Evolutionary conservation across 2,113 vertebrate species (phyloP).

Genomic region (Pelobates fuscus): DNA sequence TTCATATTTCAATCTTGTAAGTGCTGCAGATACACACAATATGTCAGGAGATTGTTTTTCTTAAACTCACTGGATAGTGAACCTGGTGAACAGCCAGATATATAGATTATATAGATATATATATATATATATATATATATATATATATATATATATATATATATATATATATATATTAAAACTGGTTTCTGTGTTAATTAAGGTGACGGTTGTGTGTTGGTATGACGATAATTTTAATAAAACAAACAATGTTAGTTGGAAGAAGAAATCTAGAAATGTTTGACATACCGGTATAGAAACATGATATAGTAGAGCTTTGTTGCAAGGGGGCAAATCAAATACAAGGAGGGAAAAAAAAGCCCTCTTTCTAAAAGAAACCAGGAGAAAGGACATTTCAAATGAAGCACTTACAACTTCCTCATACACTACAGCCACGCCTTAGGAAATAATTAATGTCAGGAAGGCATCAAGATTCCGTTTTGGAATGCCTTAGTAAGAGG

Average conservation of each 20-base stretch:
- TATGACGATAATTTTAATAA: not conserved
- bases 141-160: conserved; percentile 29
- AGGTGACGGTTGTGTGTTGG: not conserved
- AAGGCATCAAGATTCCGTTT: conserved; percentile 67
- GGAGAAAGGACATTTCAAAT: conserved; percentile 60
- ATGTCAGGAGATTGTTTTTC: not conserved
- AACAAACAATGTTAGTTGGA: conserved; percentile 19
- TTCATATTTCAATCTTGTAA: too few species aligned
- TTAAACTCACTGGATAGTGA: not conserved
- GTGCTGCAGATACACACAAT: too few species aligned
- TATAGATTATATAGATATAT: conserved; percentile 14
- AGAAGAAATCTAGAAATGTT: conserved; percentile 26
- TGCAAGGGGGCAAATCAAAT: conserved; percentile 14
- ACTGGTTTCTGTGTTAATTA: conserved; percentile 17
- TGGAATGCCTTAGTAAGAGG: conserved; percentile 48
- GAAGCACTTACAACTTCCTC: conserved; percentile 59
- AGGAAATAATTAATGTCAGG: conserved; percentile 61
- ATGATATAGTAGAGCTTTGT: not conserved
- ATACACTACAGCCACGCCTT: conserved; percentile 66
- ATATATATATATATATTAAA: conserved; percentile 34
- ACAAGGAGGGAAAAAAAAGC: too few species aligned
- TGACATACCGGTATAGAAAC: not conserved
- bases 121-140: not conserved
- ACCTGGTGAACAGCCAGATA: not conserved
- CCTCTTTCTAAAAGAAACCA: not conserved